phyloP scores from a whole-genome alignment of 2,113 vertebrate species.

The Copsychus sechellarum region DNA sequence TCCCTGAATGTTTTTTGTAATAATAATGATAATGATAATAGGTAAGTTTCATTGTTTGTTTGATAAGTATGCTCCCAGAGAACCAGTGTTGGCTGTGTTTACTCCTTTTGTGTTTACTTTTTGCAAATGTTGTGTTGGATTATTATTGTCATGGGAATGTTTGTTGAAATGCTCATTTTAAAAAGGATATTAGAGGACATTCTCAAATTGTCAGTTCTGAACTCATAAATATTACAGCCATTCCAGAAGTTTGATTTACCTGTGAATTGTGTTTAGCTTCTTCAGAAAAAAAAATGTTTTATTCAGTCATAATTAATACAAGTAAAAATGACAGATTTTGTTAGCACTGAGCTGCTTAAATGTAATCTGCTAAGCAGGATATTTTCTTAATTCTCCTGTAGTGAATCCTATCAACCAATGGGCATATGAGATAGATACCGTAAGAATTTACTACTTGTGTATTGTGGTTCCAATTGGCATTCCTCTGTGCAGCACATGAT shows the following conservation, averaged over 20 bases:
- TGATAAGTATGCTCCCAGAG: not conserved
- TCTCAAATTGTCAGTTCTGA: not conserved
- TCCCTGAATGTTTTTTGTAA: not conserved
- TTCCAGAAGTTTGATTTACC: not conserved
- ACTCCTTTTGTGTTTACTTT: not conserved
- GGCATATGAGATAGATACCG: not conserved
- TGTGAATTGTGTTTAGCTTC: not conserved
- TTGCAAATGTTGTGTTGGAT: not conserved
- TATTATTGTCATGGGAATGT: not conserved
- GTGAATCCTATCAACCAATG: not conserved
- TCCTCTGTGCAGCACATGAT: not conserved
- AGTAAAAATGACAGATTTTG: not conserved
- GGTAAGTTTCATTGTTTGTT: not conserved
- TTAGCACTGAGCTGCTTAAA: not conserved
- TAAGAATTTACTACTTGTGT: not conserved
- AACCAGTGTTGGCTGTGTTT: not conserved
- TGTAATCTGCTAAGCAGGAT: not conserved
- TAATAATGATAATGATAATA: not conserved
- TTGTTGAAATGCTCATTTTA: conserved; percentile 1
- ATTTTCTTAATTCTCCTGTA: not conserved
- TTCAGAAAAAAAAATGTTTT: not conserved
- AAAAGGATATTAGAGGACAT: not conserved
- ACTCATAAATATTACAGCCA: not conserved
- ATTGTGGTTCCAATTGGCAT: not conserved
- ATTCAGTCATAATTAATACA: not conserved